phyloP scores from a whole-genome alignment of 2,113 vertebrate genomes.

The Hepsetus odoe region DNA sequence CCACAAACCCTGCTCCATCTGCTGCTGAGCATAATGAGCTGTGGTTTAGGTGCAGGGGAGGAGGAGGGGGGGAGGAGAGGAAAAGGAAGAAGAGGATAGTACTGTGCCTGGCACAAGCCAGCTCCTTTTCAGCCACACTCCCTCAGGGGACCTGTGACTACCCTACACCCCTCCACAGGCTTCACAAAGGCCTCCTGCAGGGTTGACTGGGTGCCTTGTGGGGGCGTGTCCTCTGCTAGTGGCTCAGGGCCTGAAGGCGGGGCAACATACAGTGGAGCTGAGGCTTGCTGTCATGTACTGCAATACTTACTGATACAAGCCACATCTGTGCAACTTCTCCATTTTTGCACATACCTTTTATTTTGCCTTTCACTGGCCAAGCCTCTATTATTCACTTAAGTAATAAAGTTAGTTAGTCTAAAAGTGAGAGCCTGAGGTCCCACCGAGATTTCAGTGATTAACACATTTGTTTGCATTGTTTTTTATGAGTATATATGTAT shows the following conservation, averaged over 20 bases:
- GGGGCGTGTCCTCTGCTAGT: conserved; percentile 6
- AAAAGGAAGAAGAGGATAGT: conserved; percentile 50
- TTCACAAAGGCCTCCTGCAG: conserved; percentile 40
- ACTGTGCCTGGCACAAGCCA: conserved; percentile 69
- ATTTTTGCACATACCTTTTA: not conserved
- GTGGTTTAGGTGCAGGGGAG: conserved; percentile 32
- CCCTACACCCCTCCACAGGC: conserved; percentile 39
- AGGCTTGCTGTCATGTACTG: conserved; percentile 39
- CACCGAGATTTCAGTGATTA: too few species aligned
- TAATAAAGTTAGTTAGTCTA: too few species aligned
- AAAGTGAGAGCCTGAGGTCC: too few species aligned
- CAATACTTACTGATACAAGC: not conserved
- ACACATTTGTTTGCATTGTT: too few species aligned
- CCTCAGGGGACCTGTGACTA: conserved; percentile 53
- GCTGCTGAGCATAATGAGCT: conserved; percentile 68
- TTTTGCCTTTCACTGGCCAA: too few species aligned
- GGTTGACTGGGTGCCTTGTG: conserved; percentile 12
- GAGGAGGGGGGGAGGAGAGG: conserved; percentile 10
- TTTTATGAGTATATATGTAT: too few species aligned
- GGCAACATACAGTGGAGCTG: conserved; percentile 31
- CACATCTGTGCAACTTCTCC: not conserved
- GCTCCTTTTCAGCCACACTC: conserved; percentile 64
- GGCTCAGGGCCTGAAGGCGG: conserved; percentile 30
- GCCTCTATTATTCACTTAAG: too few species aligned
- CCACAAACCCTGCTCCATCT: conserved; percentile 68